Evolutionary conservation across 1,140 invertebrate genomes (phyloP).

Genomic region (Atta colombica): DNA sequence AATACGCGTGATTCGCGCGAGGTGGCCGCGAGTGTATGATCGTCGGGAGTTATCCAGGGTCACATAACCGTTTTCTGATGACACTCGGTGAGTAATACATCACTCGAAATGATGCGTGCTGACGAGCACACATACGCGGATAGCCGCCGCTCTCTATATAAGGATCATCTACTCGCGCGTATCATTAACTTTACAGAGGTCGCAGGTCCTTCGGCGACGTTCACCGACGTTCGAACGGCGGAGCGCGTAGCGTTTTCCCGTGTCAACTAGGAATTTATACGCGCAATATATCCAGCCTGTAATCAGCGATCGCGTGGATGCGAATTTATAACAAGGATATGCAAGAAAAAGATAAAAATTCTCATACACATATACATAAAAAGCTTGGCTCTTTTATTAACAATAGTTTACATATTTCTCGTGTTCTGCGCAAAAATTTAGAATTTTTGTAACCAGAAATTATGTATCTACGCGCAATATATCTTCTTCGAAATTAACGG

Average conservation of each 20-base stretch:
- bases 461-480: background rate
- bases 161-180: slow-evolving; percentile 45
- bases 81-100: slow-evolving; percentile 59
- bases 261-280: slow-evolving; percentile 46
- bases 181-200: slow-evolving; percentile 59
- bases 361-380: background rate
- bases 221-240: slow-evolving; percentile 53
- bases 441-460: background rate
- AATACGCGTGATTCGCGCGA: slow-evolving; percentile 34
- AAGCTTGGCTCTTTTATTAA: background rate
- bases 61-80: slow-evolving; percentile 72
- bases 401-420: background rate
- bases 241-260: slow-evolving; percentile 26
- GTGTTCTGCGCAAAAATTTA: background rate
- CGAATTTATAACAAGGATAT: slow-evolving; percentile 33
- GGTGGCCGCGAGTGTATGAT: slow-evolving; percentile 58
- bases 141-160: slow-evolving; percentile 31
- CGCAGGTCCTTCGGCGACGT: slow-evolving; percentile 54
- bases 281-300: slow-evolving; percentile 19
- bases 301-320: slow-evolving; percentile 12
- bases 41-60: slow-evolving; percentile 59
- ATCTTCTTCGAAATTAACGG: background rate
- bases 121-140: slow-evolving; percentile 1
- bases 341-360: background rate
- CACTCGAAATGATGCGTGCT: slow-evolving; percentile 55